Evolutionary conservation across 1,140 invertebrate genomes (phyloP).

Genomic region (Aphidius ervi): DNA sequence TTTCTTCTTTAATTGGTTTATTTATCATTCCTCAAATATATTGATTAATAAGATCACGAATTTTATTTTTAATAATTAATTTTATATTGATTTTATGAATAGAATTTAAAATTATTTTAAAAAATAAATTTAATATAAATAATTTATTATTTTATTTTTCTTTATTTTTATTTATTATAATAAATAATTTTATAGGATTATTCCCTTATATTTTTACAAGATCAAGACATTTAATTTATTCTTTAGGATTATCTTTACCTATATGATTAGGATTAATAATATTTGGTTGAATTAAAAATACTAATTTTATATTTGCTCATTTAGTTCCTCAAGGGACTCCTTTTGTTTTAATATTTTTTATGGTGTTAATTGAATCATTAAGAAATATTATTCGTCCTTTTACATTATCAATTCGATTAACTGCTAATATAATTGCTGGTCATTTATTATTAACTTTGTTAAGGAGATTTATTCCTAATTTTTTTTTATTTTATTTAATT

Average conservation of each 20-base stretch:
- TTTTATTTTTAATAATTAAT: neutral
- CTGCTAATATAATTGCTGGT: constrained; percentile 67
- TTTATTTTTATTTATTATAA: constrained; percentile 54
- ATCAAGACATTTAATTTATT: constrained; percentile 57
- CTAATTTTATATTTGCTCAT: constrained; percentile 58
- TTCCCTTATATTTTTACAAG: constrained; percentile 65
- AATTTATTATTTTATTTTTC: constrained; percentile 52
- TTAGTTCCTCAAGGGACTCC: constrained; percentile 61
- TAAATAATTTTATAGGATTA: constrained; percentile 64
- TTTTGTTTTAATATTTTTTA: constrained; percentile 57
- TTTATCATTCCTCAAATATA: constrained; percentile 1
- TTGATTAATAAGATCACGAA: neutral
- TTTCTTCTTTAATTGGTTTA: neutral
- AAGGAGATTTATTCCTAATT: constrained; percentile 40
- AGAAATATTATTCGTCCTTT: constrained; percentile 61
- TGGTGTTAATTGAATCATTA: constrained; percentile 61
- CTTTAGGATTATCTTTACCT: constrained; percentile 50
- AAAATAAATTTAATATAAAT: constrained; percentile 56
- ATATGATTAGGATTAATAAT: constrained; percentile 62
- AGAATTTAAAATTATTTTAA: constrained; percentile 42
- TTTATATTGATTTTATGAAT: constrained; percentile 35
- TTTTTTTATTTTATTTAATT: constrained; percentile 36
- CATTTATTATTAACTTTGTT: constrained; percentile 61
- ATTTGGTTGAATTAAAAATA: constrained; percentile 56
- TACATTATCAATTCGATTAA: constrained; percentile 62